A percentile compares a stretch with the other conserved stretches of the same genome.
These are phyloP conservation scores for Ariolimax columbianus DNA, from an alignment of 2,888 invertebrate species.

Conservation along the genomic window DNA sequence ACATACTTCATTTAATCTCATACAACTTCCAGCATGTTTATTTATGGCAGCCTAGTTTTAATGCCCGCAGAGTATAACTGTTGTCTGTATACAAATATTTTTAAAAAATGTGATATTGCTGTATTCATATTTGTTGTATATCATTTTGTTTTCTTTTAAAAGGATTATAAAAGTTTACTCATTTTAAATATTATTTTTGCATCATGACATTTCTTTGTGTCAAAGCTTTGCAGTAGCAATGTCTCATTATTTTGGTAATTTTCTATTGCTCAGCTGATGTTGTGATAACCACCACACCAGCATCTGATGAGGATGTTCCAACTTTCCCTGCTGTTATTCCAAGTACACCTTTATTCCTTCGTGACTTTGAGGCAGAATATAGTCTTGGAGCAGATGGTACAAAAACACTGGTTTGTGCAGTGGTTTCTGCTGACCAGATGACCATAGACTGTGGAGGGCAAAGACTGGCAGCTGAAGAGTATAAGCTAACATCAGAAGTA, in stretches of 20 bases:
- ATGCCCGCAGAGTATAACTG: too few relatives aligned
- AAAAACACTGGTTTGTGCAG: constrained; percentile 45
- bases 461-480: constrained; percentile 30
- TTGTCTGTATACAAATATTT: too few relatives aligned
- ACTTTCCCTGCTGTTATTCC: constrained; percentile 48
- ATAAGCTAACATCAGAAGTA: not conserved
- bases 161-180: too few relatives aligned
- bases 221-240: not conserved
- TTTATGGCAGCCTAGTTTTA: too few relatives aligned
- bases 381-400: constrained; percentile 17
- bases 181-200: too few relatives aligned
- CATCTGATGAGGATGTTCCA: constrained; percentile 20
- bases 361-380: constrained; percentile 31
- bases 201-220: not conserved
- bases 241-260: not conserved
- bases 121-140: too few relatives aligned
- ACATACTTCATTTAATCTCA: too few relatives aligned
- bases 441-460: constrained; percentile 45
- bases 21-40: too few relatives aligned
- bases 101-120: too few relatives aligned
- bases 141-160: too few relatives aligned
- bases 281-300: not conserved
- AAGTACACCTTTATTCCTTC: constrained; percentile 28
- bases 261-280: constrained; percentile 22
- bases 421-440: constrained; percentile 39